Percentiles rank a stretch among this genome's conserved stretches.
These are phyloP conservation scores for Pampusana beccarii DNA, from an alignment of 2,113 vertebrate genomes.

Conservation along the genomic window DNA sequence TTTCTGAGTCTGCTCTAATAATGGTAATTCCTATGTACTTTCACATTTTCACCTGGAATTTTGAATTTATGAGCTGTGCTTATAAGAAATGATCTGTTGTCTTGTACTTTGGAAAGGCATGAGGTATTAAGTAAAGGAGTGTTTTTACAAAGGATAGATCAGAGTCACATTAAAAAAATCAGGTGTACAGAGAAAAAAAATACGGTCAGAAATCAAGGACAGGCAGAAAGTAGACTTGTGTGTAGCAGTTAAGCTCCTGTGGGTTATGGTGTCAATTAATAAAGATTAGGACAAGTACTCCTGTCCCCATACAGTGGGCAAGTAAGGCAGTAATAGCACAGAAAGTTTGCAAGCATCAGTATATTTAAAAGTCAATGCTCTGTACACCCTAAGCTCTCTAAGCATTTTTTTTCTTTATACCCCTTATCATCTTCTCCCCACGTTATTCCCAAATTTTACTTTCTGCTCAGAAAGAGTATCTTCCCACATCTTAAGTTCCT, in stretches of 20 bases:
- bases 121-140: not conserved
- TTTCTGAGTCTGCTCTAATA: not conserved
- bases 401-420: not conserved
- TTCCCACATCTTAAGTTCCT: not conserved
- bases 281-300: not conserved
- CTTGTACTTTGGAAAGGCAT: not conserved
- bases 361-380: not conserved
- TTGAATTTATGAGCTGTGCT: not conserved
- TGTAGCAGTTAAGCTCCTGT: not conserved
- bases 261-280: not conserved
- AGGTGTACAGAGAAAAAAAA: not conserved
- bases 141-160: not conserved
- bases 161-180: not conserved
- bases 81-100: not conserved
- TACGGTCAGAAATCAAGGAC: not conserved
- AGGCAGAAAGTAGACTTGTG: not conserved
- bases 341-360: not conserved
- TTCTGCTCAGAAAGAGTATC: not conserved
- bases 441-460: not conserved
- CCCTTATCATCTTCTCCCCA: not conserved
- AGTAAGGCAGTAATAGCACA: not conserved
- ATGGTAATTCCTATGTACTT: not conserved
- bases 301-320: not conserved
- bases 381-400: not conserved
- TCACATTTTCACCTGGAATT: not conserved